Evolutionary conservation across 2,888 invertebrate genomes (phyloP), one percentile per base, ranked within the genome.

Genomic region (Mesodorylaimus sp.): DNA sequence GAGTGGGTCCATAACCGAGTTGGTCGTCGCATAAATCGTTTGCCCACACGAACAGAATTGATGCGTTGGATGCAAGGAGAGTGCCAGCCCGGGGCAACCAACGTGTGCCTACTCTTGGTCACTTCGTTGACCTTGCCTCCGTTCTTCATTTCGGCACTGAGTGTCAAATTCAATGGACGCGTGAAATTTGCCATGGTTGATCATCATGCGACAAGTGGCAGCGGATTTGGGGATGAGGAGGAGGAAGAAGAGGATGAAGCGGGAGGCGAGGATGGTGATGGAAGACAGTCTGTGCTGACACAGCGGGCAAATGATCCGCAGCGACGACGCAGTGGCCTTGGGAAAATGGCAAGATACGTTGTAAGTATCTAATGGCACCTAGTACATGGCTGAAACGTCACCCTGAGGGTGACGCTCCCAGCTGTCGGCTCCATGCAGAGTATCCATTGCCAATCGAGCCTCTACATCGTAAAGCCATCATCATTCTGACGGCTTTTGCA

Each of bases 111-210:
- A 3, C 57, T 73, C 13, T 60, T 73, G n/a, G 62, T 72, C 41
- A 69, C 73, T 7, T 63, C 66, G 32, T 59, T 70, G 24, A 53
- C 64, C 3, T 65, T 67, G 47, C 67, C 72, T 3, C 74, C 74
- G 1, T 61, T 74, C 51, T 71, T 73, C 57, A 63, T 71, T 48
- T 72, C 73, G n/a, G 70, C 72, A 1, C 61, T 74, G 5, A 71
- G 72, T 53, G 70, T 73, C 1, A 71, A 70, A 56, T 73, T 74
- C 60, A 70, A 71, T 36, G 73, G 73, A n/a, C 61, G 73, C 19
- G 69, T 72, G 2, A 66, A 67, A 53, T 70, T 74, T 60, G 73
- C 71, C 16, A 59, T 65, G 51, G 57, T 64, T 46, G 32, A 32
- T 16, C 32, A 32, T 7, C 7, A 16, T 16, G 10, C 32, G 16